Conservation (phyloP, 2,888 invertebrate species). For the Apeira syringaria region DNA sequence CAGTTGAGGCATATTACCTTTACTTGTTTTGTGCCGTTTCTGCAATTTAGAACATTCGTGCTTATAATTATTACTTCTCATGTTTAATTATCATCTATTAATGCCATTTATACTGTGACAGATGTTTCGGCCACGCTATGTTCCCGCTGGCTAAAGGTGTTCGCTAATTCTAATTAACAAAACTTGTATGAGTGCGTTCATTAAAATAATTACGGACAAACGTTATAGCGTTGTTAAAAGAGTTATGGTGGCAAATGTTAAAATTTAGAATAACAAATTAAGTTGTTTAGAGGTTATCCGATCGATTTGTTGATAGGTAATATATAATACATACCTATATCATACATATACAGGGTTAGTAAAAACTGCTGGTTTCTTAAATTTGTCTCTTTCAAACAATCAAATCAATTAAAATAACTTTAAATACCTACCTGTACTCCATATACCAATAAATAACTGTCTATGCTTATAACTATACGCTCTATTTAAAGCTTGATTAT, state of each 20-base stretch:
- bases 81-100: constrained; percentile 13
- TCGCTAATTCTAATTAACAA: constrained; percentile 30
- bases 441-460: too few relatives aligned
- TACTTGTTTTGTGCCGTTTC: too few relatives aligned
- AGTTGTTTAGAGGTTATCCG: background rate
- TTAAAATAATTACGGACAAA: constrained; percentile 12
- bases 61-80: constrained; percentile 2
- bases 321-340: too few relatives aligned
- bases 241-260: background rate
- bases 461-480: too few relatives aligned
- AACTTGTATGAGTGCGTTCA: constrained; percentile 11
- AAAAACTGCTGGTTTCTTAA: too few relatives aligned
- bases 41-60: constrained; percentile 3
- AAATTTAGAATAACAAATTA: constrained; percentile 1
- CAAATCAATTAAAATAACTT: too few relatives aligned
- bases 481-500: too few relatives aligned
- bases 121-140: constrained; percentile 20
- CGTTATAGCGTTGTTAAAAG: background rate
- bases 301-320: too few relatives aligned
- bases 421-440: too few relatives aligned
- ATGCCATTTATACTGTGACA: constrained; percentile 26
- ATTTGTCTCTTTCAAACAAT: too few relatives aligned
- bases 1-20: too few relatives aligned
- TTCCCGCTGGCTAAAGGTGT: constrained; percentile 28
- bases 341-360: too few relatives aligned